phyloP scores from a whole-genome alignment of 2,797 vertebrate species.

The Enteromius unitaeniatus region DNA sequence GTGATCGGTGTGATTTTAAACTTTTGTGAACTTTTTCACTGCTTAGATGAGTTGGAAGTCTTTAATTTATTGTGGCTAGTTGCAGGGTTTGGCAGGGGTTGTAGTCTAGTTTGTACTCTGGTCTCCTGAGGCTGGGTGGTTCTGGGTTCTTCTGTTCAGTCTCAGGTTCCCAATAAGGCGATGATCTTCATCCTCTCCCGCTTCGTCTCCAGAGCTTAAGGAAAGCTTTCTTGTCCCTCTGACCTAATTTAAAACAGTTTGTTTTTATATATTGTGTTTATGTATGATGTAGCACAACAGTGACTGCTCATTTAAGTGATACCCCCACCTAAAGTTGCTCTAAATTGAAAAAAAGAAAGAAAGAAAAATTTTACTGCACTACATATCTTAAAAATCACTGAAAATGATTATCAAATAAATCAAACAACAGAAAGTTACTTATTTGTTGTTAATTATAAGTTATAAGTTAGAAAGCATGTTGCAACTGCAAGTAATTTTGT shows the following conservation, averaged over 20 bases:
- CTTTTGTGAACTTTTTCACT: constrained; percentile 5
- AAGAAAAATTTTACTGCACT: neutral
- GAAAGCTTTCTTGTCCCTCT: constrained; percentile 65
- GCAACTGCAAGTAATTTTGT: neutral
- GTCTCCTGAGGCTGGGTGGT: constrained; percentile 72
- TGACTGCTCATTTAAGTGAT: neutral
- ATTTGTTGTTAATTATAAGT: neutral
- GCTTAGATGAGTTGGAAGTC: constrained; percentile 17
- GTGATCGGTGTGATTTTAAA: constrained; percentile 4
- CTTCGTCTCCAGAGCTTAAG: constrained; percentile 19
- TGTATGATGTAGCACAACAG: constrained; percentile 62
- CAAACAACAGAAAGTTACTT: neutral
- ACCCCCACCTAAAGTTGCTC: neutral
- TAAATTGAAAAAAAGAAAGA: neutral
- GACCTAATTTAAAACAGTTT: constrained; percentile 65
- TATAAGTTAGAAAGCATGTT: neutral
- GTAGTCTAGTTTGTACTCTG: constrained; percentile 46
- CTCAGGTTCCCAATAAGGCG: constrained; percentile 52
- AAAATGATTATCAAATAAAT: neutral
- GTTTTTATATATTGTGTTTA: neutral
- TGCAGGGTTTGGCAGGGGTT: neutral
- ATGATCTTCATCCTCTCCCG: constrained; percentile 6
- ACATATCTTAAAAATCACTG: neutral
- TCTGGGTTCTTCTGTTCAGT: constrained; percentile 45
- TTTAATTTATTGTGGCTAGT: constrained; percentile 45